Evolutionary conservation across 2,888 invertebrate genomes (phyloP).

Genomic region (Ramazzottius varieornatus): DNA sequence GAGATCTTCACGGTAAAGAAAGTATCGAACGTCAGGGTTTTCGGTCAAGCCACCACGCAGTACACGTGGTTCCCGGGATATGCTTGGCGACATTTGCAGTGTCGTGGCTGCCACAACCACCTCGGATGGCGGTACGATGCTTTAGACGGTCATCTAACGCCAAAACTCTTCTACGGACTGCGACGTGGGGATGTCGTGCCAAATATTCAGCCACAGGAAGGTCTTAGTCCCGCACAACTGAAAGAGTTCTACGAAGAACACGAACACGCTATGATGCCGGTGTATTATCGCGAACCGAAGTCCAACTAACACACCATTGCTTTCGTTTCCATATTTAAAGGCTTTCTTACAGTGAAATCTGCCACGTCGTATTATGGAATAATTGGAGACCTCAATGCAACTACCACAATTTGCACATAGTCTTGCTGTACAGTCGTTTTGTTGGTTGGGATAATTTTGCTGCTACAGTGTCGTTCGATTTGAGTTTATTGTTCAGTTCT

Average conservation of each 20-base stretch:
- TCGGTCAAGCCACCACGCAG: neutral
- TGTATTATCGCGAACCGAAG: neutral
- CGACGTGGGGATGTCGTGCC: neutral
- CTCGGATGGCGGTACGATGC: neutral
- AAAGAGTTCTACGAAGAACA: neutral
- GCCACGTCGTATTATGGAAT: too few relatives aligned
- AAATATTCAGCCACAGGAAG: neutral
- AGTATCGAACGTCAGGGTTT: neutral
- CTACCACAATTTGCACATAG: too few relatives aligned
- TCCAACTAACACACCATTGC: too few relatives aligned
- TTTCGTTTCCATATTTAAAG: too few relatives aligned
- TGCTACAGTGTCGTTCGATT: too few relatives aligned
- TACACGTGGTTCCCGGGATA: conserved; percentile 2
- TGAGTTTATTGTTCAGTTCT: too few relatives aligned
- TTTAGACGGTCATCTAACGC: neutral
- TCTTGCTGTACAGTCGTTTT: too few relatives aligned
- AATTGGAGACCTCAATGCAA: too few relatives aligned
- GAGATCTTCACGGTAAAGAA: neutral
- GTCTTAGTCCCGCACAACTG: neutral
- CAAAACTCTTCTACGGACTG: neutral
- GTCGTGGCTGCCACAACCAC: neutral
- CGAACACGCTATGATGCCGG: neutral
- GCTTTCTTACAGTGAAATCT: too few relatives aligned
- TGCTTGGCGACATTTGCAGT: neutral
- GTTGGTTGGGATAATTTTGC: too few relatives aligned